Base-by-base conservation (phyloP, 2,888 invertebrate genomes). In the Papilio elwesi region DNA sequence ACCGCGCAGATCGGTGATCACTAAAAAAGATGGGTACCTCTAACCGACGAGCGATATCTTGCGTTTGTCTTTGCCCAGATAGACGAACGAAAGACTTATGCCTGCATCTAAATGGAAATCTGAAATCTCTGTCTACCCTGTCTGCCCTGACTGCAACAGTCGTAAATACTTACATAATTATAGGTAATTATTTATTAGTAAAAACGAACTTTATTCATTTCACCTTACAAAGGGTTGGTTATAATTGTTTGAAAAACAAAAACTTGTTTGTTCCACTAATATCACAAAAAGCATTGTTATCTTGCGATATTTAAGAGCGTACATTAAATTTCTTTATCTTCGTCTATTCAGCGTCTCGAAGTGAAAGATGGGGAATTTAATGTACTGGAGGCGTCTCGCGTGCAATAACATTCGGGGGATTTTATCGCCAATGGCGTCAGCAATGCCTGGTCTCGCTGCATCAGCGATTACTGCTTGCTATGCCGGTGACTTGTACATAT, bases 321-420 rank as follows among this genome's bases (percentile, higher is more conserved):
- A 64, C 70, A 70, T 70, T 48, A 70, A 64, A 64, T 5, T 13
- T 52, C 12, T 70, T 64, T 70, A 70, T 70, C 48, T 72, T 47
- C 53, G 47, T 59, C 57, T 36, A 53, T 55, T 68, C 51, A 36
- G 16, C 49, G 53, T 57, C 64, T 57, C 59, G 68, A 67, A 53
- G 49, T 70, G 74, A 65, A 71, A 75, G 75, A 67, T 74, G 71
- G 73, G 66, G 70, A 75, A 75, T 77, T 78, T 78, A 76, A 78
- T 74, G 74, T 76, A 74, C 74, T 76, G 73, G 71, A 75, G 73
- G 67, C 76, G 74, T 75, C 72, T 69, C 64, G 74, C 69, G 77
- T 74, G 75, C 76, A 76, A 76, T 78, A 79, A 76, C 77, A 76
- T 65, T 75, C 63, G 68, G 75, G 74, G 38, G 59, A 59, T 77